These are phyloP conservation scores for Neoniphon sammara DNA, from an alignment of 2,797 vertebrate genomes.

Conservation along the genomic window DNA sequence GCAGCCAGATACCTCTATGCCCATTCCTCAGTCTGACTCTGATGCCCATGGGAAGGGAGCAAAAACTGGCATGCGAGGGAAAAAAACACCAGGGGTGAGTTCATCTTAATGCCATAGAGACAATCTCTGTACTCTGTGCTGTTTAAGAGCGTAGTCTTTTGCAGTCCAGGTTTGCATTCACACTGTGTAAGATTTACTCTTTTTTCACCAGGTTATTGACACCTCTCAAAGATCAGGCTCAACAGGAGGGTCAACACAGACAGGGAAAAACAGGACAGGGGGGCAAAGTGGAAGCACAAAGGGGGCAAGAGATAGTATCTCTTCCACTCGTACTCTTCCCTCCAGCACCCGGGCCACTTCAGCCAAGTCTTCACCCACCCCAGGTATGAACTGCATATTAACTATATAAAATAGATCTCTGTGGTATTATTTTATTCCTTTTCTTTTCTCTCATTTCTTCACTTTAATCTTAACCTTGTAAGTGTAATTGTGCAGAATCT, in stretches of 20 bases:
- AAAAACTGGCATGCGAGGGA: conserved; percentile 71
- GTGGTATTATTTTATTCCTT: not conserved
- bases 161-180: not conserved
- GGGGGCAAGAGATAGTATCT: conserved; percentile 54
- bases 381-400: conserved; percentile 47
- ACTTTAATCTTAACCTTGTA: not conserved
- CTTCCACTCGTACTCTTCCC: conserved; percentile 61
- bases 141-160: not conserved
- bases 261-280: conserved; percentile 74
- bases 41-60: conserved; percentile 68
- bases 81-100: conserved; percentile 73
- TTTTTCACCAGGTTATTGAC: conserved; percentile 60
- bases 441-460: not conserved
- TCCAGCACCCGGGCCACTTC: conserved; percentile 63
- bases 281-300: conserved; percentile 59
- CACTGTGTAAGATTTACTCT: not conserved
- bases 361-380: conserved; percentile 59
- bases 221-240: conserved; percentile 56
- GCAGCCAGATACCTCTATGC: conserved; percentile 91
- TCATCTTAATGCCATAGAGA: conserved; percentile 1
- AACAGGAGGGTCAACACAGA: conserved; percentile 10
- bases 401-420: not conserved
- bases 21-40: conserved; percentile 85
- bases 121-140: not conserved
- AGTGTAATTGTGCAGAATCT: not conserved